Evolutionary conservation across 2,888 invertebrate species (phyloP).

Genomic region (Ceramica pisi): DNA sequence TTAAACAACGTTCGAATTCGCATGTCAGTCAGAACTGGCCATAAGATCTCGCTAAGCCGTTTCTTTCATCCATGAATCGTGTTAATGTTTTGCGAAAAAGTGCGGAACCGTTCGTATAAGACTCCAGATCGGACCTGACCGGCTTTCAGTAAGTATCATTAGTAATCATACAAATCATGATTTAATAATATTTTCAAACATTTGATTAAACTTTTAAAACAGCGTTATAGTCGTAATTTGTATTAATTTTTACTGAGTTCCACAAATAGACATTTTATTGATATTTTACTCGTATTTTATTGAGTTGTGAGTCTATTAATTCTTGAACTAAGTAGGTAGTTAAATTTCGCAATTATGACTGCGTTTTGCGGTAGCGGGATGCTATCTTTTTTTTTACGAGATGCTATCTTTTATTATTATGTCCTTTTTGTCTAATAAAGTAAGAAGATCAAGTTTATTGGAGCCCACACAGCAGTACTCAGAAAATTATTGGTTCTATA

Average conservation of each 20-base stretch:
- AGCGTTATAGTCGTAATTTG: conserved; percentile 22
- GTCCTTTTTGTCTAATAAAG: conserved; percentile 44
- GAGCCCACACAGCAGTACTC: conserved; percentile 12
- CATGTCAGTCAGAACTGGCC: no score
- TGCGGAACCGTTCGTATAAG: no score
- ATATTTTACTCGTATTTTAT: conserved; percentile 62
- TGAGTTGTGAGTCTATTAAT: conserved; percentile 46
- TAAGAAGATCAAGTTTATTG: conserved; percentile 25
- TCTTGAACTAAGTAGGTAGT: conserved; percentile 48
- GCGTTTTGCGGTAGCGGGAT: conserved; percentile 25
- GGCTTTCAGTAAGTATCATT: not conserved
- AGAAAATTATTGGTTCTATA: conserved; percentile 1
- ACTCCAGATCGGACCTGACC: no score
- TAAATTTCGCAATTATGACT: conserved; percentile 51
- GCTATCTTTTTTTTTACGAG: conserved; percentile 30
- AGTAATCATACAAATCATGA: not conserved
- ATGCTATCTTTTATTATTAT: conserved; percentile 33
- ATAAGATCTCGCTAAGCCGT: no score
- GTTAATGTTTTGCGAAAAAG: no score
- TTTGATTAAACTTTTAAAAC: conserved; percentile 16
- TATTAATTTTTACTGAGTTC: conserved; percentile 42
- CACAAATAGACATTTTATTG: conserved; percentile 61
- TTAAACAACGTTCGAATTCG: no score
- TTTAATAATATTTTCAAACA: conserved; percentile 21
- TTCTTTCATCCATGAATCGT: no score